Conservation (phyloP, 2,113 vertebrate species). For the Cathartes aura region DNA sequence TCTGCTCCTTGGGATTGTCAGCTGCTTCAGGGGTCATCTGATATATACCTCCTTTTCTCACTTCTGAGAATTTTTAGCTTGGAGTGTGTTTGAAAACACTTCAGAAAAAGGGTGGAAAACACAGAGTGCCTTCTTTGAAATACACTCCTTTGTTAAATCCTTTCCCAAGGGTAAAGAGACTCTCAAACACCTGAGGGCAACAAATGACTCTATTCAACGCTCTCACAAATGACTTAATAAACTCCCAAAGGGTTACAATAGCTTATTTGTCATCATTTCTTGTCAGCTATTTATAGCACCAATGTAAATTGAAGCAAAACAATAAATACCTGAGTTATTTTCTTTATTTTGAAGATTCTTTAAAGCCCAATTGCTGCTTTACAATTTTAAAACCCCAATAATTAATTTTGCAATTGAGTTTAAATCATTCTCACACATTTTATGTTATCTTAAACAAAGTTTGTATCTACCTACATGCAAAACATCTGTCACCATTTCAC, state of each 20-base stretch:
- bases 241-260: slow-evolving; percentile 38
- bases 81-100: slow-evolving; percentile 70
- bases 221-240: slow-evolving; percentile 55
- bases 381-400: not conserved
- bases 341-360: slow-evolving; percentile 5
- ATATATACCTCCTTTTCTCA: slow-evolving; percentile 48
- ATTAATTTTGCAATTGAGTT: slow-evolving; percentile 4
- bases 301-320: not conserved
- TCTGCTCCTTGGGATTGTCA: slow-evolving; percentile 38
- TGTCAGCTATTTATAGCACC: slow-evolving; percentile 15
- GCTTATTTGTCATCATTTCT: slow-evolving; percentile 55
- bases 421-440: not conserved
- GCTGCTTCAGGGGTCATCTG: slow-evolving; percentile 48
- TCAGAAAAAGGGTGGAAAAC: slow-evolving; percentile 66
- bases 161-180: slow-evolving; percentile 56
- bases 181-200: slow-evolving; percentile 67
- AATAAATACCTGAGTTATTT: slow-evolving; percentile 31
- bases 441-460: not conserved
- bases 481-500: not conserved
- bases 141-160: slow-evolving; percentile 63
- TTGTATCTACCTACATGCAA: not conserved
- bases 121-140: slow-evolving; percentile 68
- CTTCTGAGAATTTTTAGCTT: slow-evolving; percentile 60
- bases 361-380: not conserved
- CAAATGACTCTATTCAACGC: slow-evolving; percentile 40